phyloP scores from a whole-genome alignment of 1,140 invertebrate genomes.

The Bombus pascuorum region DNA sequence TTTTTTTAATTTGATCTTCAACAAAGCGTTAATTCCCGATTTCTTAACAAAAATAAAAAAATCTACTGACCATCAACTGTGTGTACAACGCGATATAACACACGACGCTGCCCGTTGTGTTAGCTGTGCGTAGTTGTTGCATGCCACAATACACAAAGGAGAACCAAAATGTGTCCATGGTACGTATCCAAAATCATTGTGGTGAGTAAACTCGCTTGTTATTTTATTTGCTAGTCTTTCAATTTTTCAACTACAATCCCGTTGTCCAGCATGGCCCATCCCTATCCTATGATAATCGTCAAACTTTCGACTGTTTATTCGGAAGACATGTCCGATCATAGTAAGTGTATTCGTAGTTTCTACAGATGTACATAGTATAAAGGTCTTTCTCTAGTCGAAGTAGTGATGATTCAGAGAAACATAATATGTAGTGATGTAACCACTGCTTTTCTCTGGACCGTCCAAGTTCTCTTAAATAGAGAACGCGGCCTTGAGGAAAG shows the following conservation, averaged over 20 bases:
- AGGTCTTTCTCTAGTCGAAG: neutral
- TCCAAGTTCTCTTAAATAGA: neutral
- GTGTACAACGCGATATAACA: conserved; percentile 51
- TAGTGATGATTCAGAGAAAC: neutral
- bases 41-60: conserved; percentile 36
- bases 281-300: neutral
- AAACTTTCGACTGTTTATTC: neutral
- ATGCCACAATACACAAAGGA: conserved; percentile 48
- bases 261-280: neutral
- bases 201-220: conserved; percentile 66
- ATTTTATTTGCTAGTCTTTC: conserved; percentile 50
- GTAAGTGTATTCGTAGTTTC: neutral
- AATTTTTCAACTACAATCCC: neutral
- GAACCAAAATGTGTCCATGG: conserved; percentile 27
- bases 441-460: neutral
- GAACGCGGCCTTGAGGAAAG: neutral
- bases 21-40: neutral
- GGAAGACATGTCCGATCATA: neutral
- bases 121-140: conserved; percentile 50
- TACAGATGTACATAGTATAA: neutral
- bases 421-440: neutral
- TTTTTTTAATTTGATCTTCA: conserved; percentile 10
- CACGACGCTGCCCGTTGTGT: conserved; percentile 57
- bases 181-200: conserved; percentile 59
- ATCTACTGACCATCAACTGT: conserved; percentile 13